Evolutionary conservation across 1,140 invertebrate species (phyloP).

Genomic region (Elymnias hypermnestra): DNA sequence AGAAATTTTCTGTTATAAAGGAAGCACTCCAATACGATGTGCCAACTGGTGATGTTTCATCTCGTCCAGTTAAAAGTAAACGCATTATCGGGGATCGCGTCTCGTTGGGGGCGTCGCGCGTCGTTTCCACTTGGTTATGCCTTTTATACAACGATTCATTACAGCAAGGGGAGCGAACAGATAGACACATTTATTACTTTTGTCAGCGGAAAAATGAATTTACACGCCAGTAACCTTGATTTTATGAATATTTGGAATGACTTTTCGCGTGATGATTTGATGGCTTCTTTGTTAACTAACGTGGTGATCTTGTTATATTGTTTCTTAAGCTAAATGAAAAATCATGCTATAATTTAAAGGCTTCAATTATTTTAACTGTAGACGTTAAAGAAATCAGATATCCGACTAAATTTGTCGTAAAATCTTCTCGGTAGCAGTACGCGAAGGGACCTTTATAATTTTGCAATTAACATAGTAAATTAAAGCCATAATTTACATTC

Average conservation of each 20-base stretch:
- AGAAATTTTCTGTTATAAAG: too few species aligned
- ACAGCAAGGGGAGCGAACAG: conserved; percentile 55
- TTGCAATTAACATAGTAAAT: too few species aligned
- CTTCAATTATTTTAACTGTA: background rate
- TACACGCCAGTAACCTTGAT: conserved; percentile 53
- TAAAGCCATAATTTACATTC: too few species aligned
- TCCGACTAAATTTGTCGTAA: too few species aligned
- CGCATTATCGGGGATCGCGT: conserved; percentile 32
- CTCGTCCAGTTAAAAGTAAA: conserved; percentile 47
- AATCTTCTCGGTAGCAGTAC: too few species aligned
- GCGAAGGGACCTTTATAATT: too few species aligned
- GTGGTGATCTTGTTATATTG: too few species aligned
- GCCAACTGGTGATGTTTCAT: conserved; percentile 37
- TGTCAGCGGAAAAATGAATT: conserved; percentile 74
- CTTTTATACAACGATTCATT: conserved; percentile 73
- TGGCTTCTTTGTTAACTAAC: conserved; percentile 3
- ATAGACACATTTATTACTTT: conserved; percentile 72
- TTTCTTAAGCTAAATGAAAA: too few species aligned
- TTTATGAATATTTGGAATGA: conserved; percentile 33
- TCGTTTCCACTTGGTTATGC: conserved; percentile 71
- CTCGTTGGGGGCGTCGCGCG: conserved; percentile 20
- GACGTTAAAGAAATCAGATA: background rate
- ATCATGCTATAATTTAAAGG: too few species aligned
- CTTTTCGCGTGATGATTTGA: conserved; percentile 5
- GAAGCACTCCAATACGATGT: conserved; percentile 4